These are phyloP conservation scores for Cuniculus paca DNA, from an alignment of 2,797 vertebrate genomes.

Conservation along the genomic window DNA sequence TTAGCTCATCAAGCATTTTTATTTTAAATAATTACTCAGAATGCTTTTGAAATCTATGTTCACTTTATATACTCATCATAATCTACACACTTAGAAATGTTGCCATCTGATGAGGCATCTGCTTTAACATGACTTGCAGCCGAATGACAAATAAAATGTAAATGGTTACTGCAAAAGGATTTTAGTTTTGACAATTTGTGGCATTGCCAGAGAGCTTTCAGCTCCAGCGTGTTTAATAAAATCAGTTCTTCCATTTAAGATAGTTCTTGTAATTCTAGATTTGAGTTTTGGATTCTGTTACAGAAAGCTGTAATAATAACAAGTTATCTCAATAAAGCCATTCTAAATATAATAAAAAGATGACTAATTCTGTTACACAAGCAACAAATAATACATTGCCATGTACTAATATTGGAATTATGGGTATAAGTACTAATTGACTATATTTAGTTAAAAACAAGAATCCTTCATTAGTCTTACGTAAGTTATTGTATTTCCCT, in stretches of 20 bases:
- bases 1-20: constrained; percentile 62
- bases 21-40: constrained; percentile 67
- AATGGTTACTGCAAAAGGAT: constrained; percentile 42
- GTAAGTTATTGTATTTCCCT: not conserved
- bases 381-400: constrained; percentile 5
- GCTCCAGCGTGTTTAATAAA: constrained; percentile 42
- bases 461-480: constrained; percentile 45
- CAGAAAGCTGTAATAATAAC: constrained; percentile 3
- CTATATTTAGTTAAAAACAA: constrained; percentile 55
- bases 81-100: constrained; percentile 67
- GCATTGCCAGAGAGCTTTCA: constrained; percentile 8
- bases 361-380: not conserved
- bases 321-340: constrained; percentile 29
- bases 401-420: constrained; percentile 31
- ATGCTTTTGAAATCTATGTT: constrained; percentile 66
- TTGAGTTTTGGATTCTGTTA: constrained; percentile 51
- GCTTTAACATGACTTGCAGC: constrained; percentile 39
- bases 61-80: constrained; percentile 37
- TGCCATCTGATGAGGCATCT: constrained; percentile 69
- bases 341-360: constrained; percentile 42
- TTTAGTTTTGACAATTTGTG: constrained; percentile 58
- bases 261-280: constrained; percentile 62
- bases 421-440: not conserved
- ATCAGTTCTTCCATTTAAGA: constrained; percentile 32
- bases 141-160: constrained; percentile 57